These are phyloP conservation scores for Aporophyla lueneburgensis DNA, from an alignment of 2,888 invertebrate genomes.

Conservation along the genomic window DNA sequence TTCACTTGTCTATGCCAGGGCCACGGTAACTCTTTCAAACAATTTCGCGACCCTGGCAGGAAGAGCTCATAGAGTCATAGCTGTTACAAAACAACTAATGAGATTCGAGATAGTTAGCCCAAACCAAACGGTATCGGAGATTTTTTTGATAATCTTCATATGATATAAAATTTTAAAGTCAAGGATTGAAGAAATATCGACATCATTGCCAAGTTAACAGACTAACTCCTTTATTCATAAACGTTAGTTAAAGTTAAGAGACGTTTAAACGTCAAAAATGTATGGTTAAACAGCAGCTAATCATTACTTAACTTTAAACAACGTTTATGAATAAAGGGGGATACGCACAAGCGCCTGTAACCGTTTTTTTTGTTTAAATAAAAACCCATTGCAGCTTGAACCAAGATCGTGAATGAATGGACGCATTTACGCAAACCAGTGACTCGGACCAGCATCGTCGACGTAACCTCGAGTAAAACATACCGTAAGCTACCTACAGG, in stretches of 20 bases:
- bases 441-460: conserved; percentile 14
- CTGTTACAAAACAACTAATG: neutral
- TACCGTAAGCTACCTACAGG: conserved; percentile 32
- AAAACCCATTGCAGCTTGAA: conserved; percentile 38
- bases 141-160: neutral
- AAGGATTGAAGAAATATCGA: neutral
- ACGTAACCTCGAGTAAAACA: conserved; percentile 58
- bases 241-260: too few species aligned
- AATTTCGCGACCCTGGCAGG: too few species aligned
- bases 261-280: too few species aligned
- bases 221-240: too few species aligned
- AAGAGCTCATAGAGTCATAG: neutral
- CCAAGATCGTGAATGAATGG: conserved; percentile 60
- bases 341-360: conserved; percentile 3
- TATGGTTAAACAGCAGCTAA: too few species aligned
- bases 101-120: conserved; percentile 1
- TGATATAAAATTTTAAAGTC: neutral
- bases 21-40: too few species aligned
- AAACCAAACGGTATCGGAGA: neutral
- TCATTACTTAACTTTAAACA: too few species aligned
- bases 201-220: neutral
- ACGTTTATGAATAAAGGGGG: too few species aligned
- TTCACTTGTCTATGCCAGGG: too few species aligned
- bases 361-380: neutral
- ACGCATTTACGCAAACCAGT: conserved; percentile 59